Evolutionary conservation across 2,113 vertebrate genomes (phyloP), one percentile per base, ranked within the genome.

Genomic region (Neogale vison): DNA sequence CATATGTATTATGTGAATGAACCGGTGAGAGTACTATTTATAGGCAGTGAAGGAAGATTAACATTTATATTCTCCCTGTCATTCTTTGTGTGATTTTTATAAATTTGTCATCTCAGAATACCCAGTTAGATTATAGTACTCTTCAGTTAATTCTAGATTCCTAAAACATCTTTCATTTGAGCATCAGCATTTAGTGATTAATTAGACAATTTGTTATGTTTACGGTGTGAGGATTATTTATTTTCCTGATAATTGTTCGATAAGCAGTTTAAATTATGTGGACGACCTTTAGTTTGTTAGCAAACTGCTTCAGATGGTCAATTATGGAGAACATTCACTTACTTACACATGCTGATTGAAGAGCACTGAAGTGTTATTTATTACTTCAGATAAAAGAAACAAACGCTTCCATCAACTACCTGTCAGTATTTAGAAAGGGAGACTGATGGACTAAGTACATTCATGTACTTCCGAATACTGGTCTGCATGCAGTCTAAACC

Each of bases 211-310:
- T 52, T 67, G 17, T 67, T 84, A n/a, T 97, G 88, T 95, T 92
- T 96, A 65, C 39, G 71, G 29, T 92, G 71, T 82, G 88, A 80
- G 92, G 96, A 98, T 55, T 13, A 47, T 90, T 98, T 97, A n/a
- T 98, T 74, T 95, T 71, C 90, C 24, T 95, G 79, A 95, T 95
- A 97, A 95, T 87, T 93, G 92, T 97, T 98, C 90, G 84, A 93
- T 95, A 91, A 93, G 90, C 94, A 88, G 65, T 94, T 97, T 95
- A 81, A 98, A 97, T 50, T 93, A 4, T 95, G 29, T 11, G 81
- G 34, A 82, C 23, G 23, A 34, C 93, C 77, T 98, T 91, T 26
- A 72, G 91, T 95, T 87, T 71, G 77, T 98, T 36, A 29, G 71
- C 96, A 89, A 94, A 96, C 88, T 88, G 79, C 39, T 97, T 98